Percentiles rank a stretch among this genome's conserved stretches.
Conservation (phyloP, 2,888 invertebrate genomes). For the Andrena haemorrhoa region DNA sequence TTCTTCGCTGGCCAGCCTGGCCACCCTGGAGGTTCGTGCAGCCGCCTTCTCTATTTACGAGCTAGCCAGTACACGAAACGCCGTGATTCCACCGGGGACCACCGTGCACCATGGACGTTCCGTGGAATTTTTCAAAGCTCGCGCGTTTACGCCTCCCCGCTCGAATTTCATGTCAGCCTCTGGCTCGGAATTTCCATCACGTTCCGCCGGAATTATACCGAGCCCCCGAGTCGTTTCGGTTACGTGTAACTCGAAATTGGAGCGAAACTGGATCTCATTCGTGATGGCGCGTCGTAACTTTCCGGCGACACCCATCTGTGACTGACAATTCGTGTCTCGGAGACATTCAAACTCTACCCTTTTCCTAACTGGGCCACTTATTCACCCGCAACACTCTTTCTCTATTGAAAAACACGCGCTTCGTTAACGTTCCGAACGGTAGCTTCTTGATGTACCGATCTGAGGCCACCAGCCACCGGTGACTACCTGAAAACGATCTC, state of each 20-base stretch:
- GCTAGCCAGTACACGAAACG: background rate
- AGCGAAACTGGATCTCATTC: background rate
- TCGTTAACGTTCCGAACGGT: too few relatives aligned
- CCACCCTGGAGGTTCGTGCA: constrained; percentile 79
- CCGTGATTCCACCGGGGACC: background rate
- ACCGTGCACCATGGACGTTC: background rate
- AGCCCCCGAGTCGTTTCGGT: background rate
- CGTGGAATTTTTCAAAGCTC: constrained; percentile 11
- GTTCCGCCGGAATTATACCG: background rate
- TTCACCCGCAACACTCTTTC: background rate
- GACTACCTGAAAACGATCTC: background rate
- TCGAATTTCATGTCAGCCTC: background rate
- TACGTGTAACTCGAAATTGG: constrained; percentile 6
- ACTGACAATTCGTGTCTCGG: background rate
- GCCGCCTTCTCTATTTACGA: constrained; percentile 55
- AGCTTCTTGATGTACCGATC: too few relatives aligned
- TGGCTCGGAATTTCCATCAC: background rate
- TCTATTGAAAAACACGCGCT: background rate
- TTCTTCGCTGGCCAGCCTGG: constrained; percentile 80
- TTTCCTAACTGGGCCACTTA: background rate
- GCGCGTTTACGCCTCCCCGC: background rate
- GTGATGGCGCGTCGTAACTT: background rate
- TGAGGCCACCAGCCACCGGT: too few relatives aligned
- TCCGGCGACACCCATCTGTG: background rate
- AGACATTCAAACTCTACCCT: background rate